Base-by-base conservation (phyloP, 64 coral and sea anemone genomes). In the Montipora cactus region DNA sequence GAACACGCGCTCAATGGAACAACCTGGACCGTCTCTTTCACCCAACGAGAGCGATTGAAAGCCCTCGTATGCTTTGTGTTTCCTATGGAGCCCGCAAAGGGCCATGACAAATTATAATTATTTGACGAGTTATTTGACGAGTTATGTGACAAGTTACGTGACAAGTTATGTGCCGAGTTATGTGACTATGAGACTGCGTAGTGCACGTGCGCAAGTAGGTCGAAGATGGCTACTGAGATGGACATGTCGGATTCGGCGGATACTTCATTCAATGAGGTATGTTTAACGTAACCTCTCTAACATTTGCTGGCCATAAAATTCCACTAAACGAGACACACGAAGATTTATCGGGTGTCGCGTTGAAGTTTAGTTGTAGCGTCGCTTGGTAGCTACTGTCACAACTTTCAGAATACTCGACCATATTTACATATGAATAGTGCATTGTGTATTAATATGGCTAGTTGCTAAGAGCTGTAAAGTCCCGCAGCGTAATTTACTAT, bases 201-300 rank as follows among this genome's bases (percentile, higher is more conserved):
- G 47, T 23, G 3, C 71, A 59, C 44, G 72, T 76, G 53, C 53
- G 87, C 48, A 25, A 14, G 58, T 57, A 28, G 14, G 25, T 52
- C 45, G 4, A 55, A 76, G 47, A 89, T 50, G 70, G 74, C 44
- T 15, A 44, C 48, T 71, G 68, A 49, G 46, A 48, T 51, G 49
- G 71, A 57, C 11, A 8, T 25, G 74, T 74, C 10, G 53, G 53
- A 57, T 57, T 57, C 2, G 53, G 53, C 49, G 48, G 46, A 89
- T 76, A 58, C 45, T 59, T 55, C 70, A 76, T 89, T 89, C 23
- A 89, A 57, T 58, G 87, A 88, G 85, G 85, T 88, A 88, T 88
- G 85, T 75, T 88, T 88, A 49, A 49, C 67, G 4, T 14, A 66
- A 14, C 62, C 15, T 66, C 10, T 66, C 10, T 9, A 12, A 88